A percentile compares a stretch with the other conserved stretches of the same genome.
Conservation (phyloP, 2,797 vertebrate species). For the Selene dorsalis region DNA sequence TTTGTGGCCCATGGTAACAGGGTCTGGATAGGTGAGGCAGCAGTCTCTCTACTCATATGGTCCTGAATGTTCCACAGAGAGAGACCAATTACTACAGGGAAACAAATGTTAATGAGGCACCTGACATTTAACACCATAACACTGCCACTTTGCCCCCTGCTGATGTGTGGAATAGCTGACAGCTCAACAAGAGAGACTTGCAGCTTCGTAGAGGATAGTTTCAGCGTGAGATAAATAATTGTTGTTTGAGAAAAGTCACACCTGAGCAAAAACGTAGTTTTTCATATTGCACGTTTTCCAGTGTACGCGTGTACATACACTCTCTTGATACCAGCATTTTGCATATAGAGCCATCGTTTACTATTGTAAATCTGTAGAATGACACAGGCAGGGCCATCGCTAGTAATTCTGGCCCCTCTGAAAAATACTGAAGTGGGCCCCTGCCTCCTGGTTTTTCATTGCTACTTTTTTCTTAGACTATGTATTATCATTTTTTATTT, state of each 20-base stretch:
- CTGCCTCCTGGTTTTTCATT: too few species aligned
- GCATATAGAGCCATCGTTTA: neutral
- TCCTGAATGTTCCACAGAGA: constrained; percentile 39
- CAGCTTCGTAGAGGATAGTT: constrained; percentile 29
- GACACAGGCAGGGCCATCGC: too few species aligned
- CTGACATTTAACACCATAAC: constrained; percentile 84
- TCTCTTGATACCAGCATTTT: neutral
- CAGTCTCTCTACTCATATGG: constrained; percentile 33
- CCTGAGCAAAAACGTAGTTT: constrained; percentile 1
- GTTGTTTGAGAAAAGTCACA: constrained; percentile 15
- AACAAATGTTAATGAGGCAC: constrained; percentile 84
- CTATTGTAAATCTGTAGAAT: neutral
- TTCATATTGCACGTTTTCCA: neutral
- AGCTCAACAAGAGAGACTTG: constrained; percentile 50
- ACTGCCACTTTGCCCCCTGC: constrained; percentile 73
- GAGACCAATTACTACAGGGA: constrained; percentile 75
- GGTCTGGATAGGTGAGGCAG: constrained; percentile 21
- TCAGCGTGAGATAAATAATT: constrained; percentile 18
- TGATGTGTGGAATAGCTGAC: constrained; percentile 65
- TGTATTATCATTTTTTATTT: too few species aligned
- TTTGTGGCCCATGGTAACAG: constrained; percentile 17
- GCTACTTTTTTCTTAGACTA: too few species aligned
- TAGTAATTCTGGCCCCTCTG: too few species aligned
- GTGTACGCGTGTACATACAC: neutral
- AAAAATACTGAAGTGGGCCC: too few species aligned